Conservation (phyloP, 2,888 invertebrate species). For the Ptilodon capucinus region DNA sequence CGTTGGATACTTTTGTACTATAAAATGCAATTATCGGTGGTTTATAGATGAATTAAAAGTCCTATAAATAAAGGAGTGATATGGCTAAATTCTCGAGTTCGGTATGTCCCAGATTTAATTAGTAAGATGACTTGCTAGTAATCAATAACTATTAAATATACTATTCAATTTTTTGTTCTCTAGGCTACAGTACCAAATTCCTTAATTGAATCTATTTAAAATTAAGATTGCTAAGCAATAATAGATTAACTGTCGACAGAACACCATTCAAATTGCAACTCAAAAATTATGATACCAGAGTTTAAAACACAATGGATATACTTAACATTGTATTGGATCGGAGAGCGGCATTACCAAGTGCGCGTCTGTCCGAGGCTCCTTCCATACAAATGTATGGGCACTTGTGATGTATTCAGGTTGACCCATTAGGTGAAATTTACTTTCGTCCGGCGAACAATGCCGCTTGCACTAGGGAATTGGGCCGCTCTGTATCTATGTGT, state of each 20-base stretch:
- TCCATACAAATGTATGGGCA: constrained; percentile 43
- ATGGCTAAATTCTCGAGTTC: too few species aligned
- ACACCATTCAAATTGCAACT: not conserved
- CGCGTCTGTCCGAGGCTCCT: constrained; percentile 21
- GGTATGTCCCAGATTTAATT: too few species aligned
- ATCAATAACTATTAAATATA: too few species aligned
- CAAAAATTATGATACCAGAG: not conserved
- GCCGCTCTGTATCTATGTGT: constrained; percentile 27
- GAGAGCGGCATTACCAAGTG: constrained; percentile 20
- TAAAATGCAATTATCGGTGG: too few species aligned
- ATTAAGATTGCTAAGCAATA: not conserved
- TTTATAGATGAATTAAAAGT: too few species aligned
- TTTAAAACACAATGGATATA: not conserved
- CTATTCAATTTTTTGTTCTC: too few species aligned
- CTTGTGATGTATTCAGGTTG: constrained; percentile 62
- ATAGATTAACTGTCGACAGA: not conserved
- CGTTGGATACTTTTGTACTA: too few species aligned
- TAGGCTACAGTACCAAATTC: too few species aligned
- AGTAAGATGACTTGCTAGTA: too few species aligned
- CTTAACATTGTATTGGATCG: constrained; percentile 1
- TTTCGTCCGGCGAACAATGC: constrained; percentile 53
- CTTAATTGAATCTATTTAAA: not conserved
- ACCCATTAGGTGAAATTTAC: constrained; percentile 65
- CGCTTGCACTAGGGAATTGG: constrained; percentile 45
- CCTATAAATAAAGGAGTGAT: too few species aligned